phyloP scores from a whole-genome alignment of 2,113 vertebrate genomes.

The Numenius arquata region DNA sequence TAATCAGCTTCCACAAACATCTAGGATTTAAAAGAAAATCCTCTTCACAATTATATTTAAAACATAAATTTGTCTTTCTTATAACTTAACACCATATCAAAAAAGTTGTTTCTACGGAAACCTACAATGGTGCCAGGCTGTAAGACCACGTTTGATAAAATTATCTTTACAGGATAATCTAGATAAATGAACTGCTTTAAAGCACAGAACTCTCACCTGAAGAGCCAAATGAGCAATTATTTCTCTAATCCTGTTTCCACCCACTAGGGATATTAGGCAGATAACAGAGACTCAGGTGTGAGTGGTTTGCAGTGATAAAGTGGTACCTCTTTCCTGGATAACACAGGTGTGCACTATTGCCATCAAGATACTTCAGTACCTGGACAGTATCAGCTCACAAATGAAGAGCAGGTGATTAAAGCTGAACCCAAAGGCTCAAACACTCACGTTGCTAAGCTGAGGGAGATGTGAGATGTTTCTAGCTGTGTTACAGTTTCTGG shows the following conservation, averaged over 20 bases:
- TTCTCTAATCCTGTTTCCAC: not conserved
- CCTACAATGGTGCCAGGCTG: not conserved
- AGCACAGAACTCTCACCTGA: not conserved
- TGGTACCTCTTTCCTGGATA: not conserved
- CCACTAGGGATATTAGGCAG: not conserved
- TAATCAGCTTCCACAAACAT: not conserved
- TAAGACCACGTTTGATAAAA: not conserved
- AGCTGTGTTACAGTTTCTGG: rapidly evolving
- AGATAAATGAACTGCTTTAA: not conserved
- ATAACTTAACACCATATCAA: not conserved
- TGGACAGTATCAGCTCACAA: not conserved
- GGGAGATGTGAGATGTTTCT: rapidly evolving
- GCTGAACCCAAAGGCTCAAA: not conserved
- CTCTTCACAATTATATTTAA: not conserved
- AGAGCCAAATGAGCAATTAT: not conserved
- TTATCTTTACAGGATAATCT: not conserved
- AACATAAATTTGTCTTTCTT: not conserved
- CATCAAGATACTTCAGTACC: not conserved
- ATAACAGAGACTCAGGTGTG: not conserved
- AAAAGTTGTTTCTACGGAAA: not conserved
- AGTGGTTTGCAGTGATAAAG: not conserved
- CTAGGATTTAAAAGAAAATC: not conserved
- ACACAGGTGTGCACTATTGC: not conserved
- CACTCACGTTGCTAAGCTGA: not conserved
- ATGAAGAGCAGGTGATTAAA: not conserved